Evolutionary conservation across 2,113 vertebrate species (phyloP).

Genomic region (Cryptotis parvus): DNA sequence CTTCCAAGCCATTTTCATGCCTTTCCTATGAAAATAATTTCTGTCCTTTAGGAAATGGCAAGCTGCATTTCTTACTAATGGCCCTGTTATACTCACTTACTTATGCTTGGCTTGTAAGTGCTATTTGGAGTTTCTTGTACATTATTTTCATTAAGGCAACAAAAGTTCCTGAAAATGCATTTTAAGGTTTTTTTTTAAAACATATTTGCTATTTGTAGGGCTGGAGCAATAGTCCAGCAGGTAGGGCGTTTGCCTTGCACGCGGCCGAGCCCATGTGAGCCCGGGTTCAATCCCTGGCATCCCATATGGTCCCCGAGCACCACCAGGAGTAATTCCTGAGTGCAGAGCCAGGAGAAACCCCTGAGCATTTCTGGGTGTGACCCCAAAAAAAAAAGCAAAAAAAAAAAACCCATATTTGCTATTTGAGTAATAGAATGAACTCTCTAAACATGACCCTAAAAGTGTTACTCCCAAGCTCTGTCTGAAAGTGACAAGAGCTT

Average conservation of each 20-base stretch:
- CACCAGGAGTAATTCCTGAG: too few relatives aligned
- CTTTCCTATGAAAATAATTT: not conserved
- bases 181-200: constrained; percentile 66
- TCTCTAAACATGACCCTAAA: not conserved
- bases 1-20: constrained; percentile 61
- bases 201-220: constrained; percentile 55
- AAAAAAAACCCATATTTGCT: too few relatives aligned
- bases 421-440: constrained; percentile 30
- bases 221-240: too few relatives aligned
- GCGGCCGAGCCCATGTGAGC: too few relatives aligned
- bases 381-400: too few relatives aligned
- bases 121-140: constrained; percentile 71
- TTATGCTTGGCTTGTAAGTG: constrained; percentile 70
- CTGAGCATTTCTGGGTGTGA: too few relatives aligned
- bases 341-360: too few relatives aligned
- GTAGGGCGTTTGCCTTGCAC: too few relatives aligned
- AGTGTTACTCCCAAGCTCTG: not conserved
- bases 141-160: constrained; percentile 74
- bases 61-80: constrained; percentile 53
- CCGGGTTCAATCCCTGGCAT: too few relatives aligned
- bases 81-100: constrained; percentile 48
- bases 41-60: constrained; percentile 60
- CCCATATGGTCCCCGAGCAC: too few relatives aligned
- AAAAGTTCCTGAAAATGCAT: constrained; percentile 64
- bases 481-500: not conserved